Base-by-base conservation (phyloP, 2,888 invertebrate species). In the Folsomia manolachei region DNA sequence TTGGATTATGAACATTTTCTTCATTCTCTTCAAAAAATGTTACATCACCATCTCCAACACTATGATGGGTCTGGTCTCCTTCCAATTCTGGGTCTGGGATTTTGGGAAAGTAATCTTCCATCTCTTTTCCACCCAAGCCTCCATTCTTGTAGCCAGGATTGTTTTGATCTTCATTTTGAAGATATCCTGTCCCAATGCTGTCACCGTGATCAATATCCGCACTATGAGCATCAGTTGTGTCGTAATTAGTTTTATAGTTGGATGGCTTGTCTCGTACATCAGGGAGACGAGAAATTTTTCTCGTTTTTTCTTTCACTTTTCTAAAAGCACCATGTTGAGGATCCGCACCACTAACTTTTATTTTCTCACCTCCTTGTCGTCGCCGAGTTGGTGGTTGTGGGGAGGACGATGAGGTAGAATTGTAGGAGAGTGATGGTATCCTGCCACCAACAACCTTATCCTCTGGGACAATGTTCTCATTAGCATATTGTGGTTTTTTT, bases 1-100 rank as follows among this genome's bases (percentile, higher is more conserved):
- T 62, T 68, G 72, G 68, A 66, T 25, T 62, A 62, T 39, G 52
- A 52, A 65, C 69, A 1, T 39, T 24, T 19, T 60, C 60, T 27
- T n/a, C 23, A 66, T 26, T 24, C 2, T 66, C 64, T 18, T 62
- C n/a, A 19, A 7, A 27, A n/a, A n/a, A n/a, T n/a, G n/a, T n/a
- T n/a, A n/a, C 4, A 19, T 21, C 7, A 7, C 27, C 21, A 9
- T 52, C 25, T 68, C 25, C 56, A 26, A 23, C 27, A 24, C 24
- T n/a, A 24, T 24, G 19, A n/a, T 39, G 19, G 11, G 4, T 52
- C 9, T 23, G 14, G 18, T 7, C 9, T n/a, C 25, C 52, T 19
- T 25, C 68, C 67, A 24, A 23, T 18, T 23, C 4, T 7, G 19
- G 4, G 19, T 60, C 21, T 56, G 7, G 19, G 19, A n/a, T 19